Conservation (phyloP, 2,113 vertebrate species). For the Hystrix cristata region DNA sequence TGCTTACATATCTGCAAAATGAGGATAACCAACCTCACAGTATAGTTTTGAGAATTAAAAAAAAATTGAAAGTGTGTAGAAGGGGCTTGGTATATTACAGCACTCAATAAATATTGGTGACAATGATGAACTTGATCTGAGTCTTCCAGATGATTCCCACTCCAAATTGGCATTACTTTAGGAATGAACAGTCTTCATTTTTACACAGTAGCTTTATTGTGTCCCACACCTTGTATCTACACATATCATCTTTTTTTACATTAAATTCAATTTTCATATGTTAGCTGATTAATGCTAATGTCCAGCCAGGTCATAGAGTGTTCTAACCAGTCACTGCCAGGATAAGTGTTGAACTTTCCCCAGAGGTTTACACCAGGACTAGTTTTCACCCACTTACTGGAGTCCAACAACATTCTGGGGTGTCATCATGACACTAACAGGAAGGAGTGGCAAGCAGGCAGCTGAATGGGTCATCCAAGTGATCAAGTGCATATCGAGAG, state of each 20-base stretch:
- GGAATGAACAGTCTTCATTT: background rate
- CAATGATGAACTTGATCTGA: background rate
- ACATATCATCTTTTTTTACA: slow-evolving; percentile 17
- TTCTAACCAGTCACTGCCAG: background rate
- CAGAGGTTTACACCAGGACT: background rate
- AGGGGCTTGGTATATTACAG: background rate
- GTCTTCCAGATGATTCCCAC: slow-evolving; percentile 29
- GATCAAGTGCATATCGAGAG: background rate
- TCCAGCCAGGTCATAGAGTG: background rate
- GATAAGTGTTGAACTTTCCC: background rate
- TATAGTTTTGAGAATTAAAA: background rate
- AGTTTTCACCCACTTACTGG: background rate
- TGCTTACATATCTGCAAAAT: slow-evolving; percentile 24
- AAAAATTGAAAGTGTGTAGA: background rate
- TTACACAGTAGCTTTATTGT: background rate
- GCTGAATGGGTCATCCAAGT: background rate
- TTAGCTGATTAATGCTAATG: slow-evolving; percentile 23
- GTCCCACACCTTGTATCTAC: background rate
- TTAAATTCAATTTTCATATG: slow-evolving; percentile 1
- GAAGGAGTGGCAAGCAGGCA: background rate
- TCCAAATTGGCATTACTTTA: slow-evolving; percentile 4
- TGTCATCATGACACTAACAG: background rate
- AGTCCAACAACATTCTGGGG: background rate
- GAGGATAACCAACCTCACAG: background rate
- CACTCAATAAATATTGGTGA: background rate